phyloP scores from a whole-genome alignment of 2,797 vertebrate genomes.

The Acrocephalus scirpaceus region DNA sequence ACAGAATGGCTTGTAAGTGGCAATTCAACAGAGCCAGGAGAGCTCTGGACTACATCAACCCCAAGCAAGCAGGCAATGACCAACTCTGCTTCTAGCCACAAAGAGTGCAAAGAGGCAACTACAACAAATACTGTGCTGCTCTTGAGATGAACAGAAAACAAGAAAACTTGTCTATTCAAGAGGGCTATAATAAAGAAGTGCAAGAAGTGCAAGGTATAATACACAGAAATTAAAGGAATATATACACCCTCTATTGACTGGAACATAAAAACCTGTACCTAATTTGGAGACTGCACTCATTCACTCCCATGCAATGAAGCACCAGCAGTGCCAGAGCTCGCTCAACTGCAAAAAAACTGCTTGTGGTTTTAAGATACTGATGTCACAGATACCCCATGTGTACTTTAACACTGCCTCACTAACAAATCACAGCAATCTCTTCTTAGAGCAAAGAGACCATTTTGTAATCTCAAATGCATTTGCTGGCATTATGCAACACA shows the following conservation, averaged over 20 bases:
- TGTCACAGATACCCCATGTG: background rate
- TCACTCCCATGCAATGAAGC: background rate
- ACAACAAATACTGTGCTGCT: background rate
- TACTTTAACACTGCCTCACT: background rate
- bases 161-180: background rate
- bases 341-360: background rate
- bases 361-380: background rate
- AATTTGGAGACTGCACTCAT: background rate
- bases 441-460: slow-evolving; percentile 30
- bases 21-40: background rate
- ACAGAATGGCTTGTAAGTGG: background rate
- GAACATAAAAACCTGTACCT: background rate
- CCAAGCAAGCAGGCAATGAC: background rate
- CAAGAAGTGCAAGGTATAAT: background rate
- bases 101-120: background rate
- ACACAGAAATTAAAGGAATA: background rate
- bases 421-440: slow-evolving; percentile 27
- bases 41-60: background rate
- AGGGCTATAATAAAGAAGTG: background rate
- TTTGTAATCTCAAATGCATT: slow-evolving; percentile 39
- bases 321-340: background rate
- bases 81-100: background rate
- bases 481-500: slow-evolving; percentile 12
- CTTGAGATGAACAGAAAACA: background rate
- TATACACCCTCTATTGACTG: background rate